Evolutionary conservation across 1,140 invertebrate species (phyloP), one percentile per base, ranked within the genome.

Genomic region (Bombus impatiens): DNA sequence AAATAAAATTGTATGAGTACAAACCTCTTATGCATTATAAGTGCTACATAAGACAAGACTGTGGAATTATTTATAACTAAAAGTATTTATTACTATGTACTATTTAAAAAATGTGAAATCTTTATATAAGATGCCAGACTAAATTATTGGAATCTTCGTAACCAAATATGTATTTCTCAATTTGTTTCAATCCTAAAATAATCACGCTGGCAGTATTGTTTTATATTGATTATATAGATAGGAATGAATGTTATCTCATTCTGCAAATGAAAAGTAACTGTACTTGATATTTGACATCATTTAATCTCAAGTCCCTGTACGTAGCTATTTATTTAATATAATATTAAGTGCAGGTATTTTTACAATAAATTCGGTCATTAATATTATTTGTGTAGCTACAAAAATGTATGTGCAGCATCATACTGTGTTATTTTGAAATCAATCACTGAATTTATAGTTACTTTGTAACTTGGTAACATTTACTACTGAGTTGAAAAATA

Each of bases 21-120:
- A 85, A 80, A 85, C 78, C 68, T 84, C 74, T 80, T 72, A 59
- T 62, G n/a, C 5, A 80, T 77, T 84, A 77, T 70, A 77, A 87
- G 84, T 70, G 25, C 86, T 89, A 82, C 78, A 80, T 76, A 84
- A 89, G 85, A 89, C 75, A 89, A 89, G 85, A 65, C 44, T 65
- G 25, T 87, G 88, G 86, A 80, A 85, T 89, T 87, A 78, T 81
- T 86, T 82, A n/a, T 81, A 74, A 53, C 65, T 71, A 82, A 81
- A 80, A 44, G 32, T 53, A 59, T 77, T 62, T 85, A 71, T 40
- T 84, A n/a, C 75, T 76, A 80, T 70, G 53, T 81, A 75, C 53
- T 67, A 62, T 78, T 80, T 89, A 59, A 53, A 83, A 88, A 83
- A 86, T 77, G 71, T 80, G 35, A 86, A 70, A 76, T 85, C 35